Conservation (phyloP, 2,797 vertebrate genomes). For the Enteromius fasciolatus region DNA sequence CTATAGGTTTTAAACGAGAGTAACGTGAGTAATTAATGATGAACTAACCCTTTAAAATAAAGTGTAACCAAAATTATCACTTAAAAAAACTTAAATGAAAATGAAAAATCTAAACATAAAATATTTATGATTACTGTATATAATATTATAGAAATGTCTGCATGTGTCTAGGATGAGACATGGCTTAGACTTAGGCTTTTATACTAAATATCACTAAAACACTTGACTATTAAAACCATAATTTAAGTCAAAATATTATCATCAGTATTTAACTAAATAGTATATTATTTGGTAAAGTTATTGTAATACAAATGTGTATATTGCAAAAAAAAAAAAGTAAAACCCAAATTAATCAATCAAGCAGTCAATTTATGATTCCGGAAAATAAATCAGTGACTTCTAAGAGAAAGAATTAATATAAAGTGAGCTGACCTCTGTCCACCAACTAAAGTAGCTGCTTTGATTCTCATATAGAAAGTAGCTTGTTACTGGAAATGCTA, state of each 20-base stretch:
- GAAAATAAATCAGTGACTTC: neutral
- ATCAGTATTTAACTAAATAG: neutral
- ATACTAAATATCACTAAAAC: neutral
- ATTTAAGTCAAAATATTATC: neutral
- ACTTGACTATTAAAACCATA: neutral
- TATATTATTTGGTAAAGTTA: neutral
- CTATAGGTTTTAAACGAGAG: too few relatives aligned
- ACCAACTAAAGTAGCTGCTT: neutral
- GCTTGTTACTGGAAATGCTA: neutral
- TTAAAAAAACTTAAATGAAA: neutral
- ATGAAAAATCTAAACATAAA: neutral
- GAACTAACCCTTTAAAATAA: neutral
- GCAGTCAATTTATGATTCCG: neutral
- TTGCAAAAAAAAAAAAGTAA: neutral
- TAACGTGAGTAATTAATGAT: too few relatives aligned
- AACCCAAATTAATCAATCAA: neutral
- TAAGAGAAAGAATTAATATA: neutral
- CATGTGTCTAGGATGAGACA: neutral
- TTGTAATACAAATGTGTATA: neutral
- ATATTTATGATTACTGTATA: neutral
- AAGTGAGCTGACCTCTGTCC: neutral
- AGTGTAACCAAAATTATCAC: neutral
- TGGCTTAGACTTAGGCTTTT: neutral
- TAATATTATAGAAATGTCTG: neutral
- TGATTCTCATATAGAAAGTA: neutral